Conservation (phyloP, 2,888 invertebrate genomes). For the Plebejus argus region DNA sequence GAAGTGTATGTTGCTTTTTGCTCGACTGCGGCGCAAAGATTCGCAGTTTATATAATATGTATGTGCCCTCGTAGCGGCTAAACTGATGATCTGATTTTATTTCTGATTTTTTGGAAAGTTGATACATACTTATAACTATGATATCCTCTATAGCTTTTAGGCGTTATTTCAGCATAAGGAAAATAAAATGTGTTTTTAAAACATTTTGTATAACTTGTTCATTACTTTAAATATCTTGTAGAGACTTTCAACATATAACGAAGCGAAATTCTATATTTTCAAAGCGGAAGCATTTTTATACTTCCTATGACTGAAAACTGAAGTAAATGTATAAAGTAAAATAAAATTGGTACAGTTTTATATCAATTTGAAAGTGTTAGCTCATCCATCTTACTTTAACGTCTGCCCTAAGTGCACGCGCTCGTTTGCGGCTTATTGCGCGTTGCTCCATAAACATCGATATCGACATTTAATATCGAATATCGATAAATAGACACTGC, state of each 20-base stretch:
- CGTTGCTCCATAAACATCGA: neutral
- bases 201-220: neutral
- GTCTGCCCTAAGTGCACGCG: constrained; percentile 20
- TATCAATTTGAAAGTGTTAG: constrained; percentile 22
- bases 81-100: too few relatives aligned
- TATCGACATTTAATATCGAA: neutral
- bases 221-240: neutral
- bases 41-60: too few relatives aligned
- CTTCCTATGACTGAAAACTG: neutral
- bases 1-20: too few relatives aligned
- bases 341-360: constrained; percentile 16
- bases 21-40: too few relatives aligned
- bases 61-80: too few relatives aligned
- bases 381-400: constrained; percentile 23
- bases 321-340: neutral
- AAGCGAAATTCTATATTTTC: neutral
- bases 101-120: too few relatives aligned
- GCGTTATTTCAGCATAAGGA: too few relatives aligned
- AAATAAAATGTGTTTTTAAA: too few relatives aligned
- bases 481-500: neutral
- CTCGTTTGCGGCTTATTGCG: constrained; percentile 13
- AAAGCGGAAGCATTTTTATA: neutral
- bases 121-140: too few relatives aligned
- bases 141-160: too few relatives aligned
- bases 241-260: too few relatives aligned